Evolutionary conservation across 2,888 invertebrate species (phyloP), one percentile per base, ranked within the genome.

Genomic region (Cabera pusaria): DNA sequence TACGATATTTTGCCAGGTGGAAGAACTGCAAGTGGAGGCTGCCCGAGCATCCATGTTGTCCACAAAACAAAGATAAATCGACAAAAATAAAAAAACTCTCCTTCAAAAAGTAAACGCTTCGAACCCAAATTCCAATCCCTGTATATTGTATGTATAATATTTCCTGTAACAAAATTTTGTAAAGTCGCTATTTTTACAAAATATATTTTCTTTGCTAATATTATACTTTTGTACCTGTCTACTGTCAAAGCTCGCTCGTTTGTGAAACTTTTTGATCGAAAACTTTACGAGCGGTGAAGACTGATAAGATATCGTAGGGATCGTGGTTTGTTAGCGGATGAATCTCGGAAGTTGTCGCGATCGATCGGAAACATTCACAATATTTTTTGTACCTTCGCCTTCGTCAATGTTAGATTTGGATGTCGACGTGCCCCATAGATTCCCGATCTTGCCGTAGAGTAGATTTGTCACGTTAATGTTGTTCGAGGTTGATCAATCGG

Each of bases 1-100:
- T 91, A 93, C 94, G 90, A 93, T 94, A 90, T 94, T 94, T 92
- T 94, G 93, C 91, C 94, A 94, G 92, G 93, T 94, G 93, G 94
- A 94, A 90, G 94, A 94, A 90, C 93, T 93, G 90, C 93, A 94
- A 91, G 92, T 93, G 86, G 93, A 93, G 90, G 93, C 91, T 84
- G 91, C 93, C 83, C 90, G 92, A 89, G 91, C 91, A 80, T 88
- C 90, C 82, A 89, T 92, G 89, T 90, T 91, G 87, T 91, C 91
- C 84, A 90, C 90, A 83, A 90, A 90, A 80, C 90, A 90, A 86
- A 90, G 90, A 89, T 90, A 90, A 84, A 87, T 62, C 75, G 54
- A 67, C 75, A 70, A 87, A 85, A 82, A 57, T 71, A 55, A 87
- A 84, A 85, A 87, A 84, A 68, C 74, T 88, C 57, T 85, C 83